Conservation (phyloP, 2,888 invertebrate species). For the Cerceris rybyensis region DNA sequence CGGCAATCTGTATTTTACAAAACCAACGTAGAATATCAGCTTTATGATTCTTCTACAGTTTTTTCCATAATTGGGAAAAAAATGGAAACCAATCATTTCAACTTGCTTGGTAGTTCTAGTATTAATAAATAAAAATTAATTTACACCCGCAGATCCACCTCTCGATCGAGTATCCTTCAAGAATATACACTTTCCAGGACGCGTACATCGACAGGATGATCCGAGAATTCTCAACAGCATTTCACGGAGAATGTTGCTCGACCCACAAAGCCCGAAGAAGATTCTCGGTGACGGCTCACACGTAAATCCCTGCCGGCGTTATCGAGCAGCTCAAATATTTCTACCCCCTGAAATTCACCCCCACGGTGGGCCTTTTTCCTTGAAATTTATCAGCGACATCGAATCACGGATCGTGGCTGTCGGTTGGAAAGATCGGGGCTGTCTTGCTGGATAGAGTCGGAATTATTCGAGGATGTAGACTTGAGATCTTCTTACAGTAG, state of each 20-base stretch:
- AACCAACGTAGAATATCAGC: too few species aligned
- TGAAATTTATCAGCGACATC: conserved; percentile 46
- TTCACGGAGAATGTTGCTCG: conserved; percentile 9
- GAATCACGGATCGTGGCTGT: conserved; percentile 34
- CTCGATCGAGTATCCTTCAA: conserved; percentile 13
- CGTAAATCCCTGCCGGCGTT: conserved; percentile 51
- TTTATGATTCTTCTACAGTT: too few species aligned
- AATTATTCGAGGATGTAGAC: conserved; percentile 3
- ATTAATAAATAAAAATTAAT: too few species aligned
- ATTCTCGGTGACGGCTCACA: conserved; percentile 33
- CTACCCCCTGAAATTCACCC: conserved; percentile 33
- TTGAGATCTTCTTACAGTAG: too few species aligned
- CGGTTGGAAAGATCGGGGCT: conserved; percentile 25
- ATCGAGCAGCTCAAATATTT: conserved; percentile 56
- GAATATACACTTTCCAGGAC: background rate
- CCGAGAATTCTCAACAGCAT: conserved; percentile 22
- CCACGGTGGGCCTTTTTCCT: background rate
- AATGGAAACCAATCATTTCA: too few species aligned
- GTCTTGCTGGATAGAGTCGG: background rate
- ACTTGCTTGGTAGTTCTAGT: too few species aligned
- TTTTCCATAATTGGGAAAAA: too few species aligned
- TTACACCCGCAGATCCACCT: background rate
- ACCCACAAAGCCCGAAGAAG: background rate
- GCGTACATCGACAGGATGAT: conserved; percentile 38
- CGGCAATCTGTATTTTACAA: too few species aligned